Evolutionary conservation across 2,797 vertebrate species (phyloP).

Genomic region (Sciurus carolinensis): DNA sequence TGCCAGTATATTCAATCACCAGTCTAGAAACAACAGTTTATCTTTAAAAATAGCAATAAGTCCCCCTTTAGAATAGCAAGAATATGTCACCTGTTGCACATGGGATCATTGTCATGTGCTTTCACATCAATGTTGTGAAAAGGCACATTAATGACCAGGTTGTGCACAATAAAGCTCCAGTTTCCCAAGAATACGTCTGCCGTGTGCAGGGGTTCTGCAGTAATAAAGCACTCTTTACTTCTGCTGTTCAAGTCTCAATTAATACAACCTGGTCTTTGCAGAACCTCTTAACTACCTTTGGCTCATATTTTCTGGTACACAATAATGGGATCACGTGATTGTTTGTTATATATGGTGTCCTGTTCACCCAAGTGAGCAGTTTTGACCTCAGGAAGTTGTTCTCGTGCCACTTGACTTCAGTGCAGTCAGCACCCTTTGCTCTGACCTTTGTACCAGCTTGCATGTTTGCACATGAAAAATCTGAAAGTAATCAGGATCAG

Average conservation of each 20-base stretch:
- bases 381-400: background rate
- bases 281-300: constrained; percentile 21
- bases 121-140: background rate
- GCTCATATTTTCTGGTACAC: constrained; percentile 6
- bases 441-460: background rate
- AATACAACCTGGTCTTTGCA: constrained; percentile 27
- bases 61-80: constrained; percentile 17
- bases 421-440: background rate
- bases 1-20: background rate
- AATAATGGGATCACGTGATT: background rate
- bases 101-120: background rate
- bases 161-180: background rate
- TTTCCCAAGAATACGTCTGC: background rate
- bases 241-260: constrained; percentile 37
- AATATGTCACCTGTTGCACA: background rate
- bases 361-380: constrained; percentile 27
- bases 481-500: background rate
- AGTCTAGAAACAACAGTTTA: constrained; percentile 22
- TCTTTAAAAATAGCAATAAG: constrained; percentile 54
- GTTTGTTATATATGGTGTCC: background rate
- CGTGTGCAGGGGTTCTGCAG: background rate
- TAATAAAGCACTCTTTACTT: constrained; percentile 46
- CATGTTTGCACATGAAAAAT: background rate
- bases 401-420: background rate
- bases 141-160: background rate